phyloP scores from a whole-genome alignment of 1,140 invertebrate genomes.

The Papilio aristodemus region DNA sequence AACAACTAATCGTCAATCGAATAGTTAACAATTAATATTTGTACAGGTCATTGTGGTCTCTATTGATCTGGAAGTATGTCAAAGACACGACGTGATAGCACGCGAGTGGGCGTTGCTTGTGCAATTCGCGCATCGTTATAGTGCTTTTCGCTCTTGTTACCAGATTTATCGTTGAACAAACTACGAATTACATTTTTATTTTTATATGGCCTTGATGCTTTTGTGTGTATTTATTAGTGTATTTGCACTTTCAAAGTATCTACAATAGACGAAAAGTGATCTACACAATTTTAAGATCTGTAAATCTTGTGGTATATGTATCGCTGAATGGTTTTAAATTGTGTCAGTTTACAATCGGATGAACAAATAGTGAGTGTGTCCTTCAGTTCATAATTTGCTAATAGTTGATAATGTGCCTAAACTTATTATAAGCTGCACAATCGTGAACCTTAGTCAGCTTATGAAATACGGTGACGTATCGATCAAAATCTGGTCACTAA shows the following conservation, averaged over 20 bases:
- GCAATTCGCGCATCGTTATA: slow-evolving; percentile 54
- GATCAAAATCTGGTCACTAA: neutral
- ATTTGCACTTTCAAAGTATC: no score
- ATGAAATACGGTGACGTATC: no score
- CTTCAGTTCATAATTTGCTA: no score
- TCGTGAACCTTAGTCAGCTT: no score
- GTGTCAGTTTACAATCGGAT: no score
- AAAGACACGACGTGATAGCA: slow-evolving; percentile 70
- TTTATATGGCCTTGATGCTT: neutral
- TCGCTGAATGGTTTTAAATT: no score
- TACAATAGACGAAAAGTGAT: no score
- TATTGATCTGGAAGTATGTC: slow-evolving; percentile 71
- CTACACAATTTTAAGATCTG: no score
- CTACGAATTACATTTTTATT: neutral
- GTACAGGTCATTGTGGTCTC: slow-evolving; percentile 45
- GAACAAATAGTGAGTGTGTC: no score
- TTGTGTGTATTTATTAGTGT: neutral
- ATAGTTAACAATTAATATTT: slow-evolving; percentile 36
- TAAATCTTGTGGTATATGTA: no score
- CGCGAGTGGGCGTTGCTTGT: slow-evolving; percentile 52
- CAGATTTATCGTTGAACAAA: slow-evolving; percentile 1
- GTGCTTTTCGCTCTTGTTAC: slow-evolving; percentile 37
- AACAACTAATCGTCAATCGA: neutral
- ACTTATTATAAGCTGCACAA: no score
- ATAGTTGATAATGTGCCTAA: no score